Base-by-base conservation (phyloP, 2,113 vertebrate species). In the Capreolus pygargus region DNA sequence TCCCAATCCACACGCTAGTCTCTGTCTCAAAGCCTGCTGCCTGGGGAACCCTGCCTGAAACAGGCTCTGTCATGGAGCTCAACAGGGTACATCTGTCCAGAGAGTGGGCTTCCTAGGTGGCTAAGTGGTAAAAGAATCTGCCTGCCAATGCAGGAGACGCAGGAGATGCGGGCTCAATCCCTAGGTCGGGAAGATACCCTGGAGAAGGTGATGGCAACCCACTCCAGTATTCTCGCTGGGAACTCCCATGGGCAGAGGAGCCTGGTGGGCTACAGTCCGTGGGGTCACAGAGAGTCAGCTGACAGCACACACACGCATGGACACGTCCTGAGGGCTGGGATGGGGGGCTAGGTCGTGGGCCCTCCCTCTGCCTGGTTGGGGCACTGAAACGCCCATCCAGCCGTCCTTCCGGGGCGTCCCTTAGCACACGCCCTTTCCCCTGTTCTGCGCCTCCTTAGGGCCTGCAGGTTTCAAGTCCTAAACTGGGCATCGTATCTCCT, bases 301-400 rank as follows among this genome's bases (percentile, higher is more conserved):
- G 36, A 74, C 21, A 74, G 70, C 70, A 74, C 3, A 12, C 11
- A 30, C 36, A 25, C 0, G 5, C 11, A 74, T 1, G 21, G 10
- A 74, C 23, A 25, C 11, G 33, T 79, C 28, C 33, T 27, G n/a
- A 14, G 19, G 61, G 28, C n/a, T 27, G 11, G 36, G 36, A 16
- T 2, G 45, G 36, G 14, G 60, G 30, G 17, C 50, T 15, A 58
- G 54, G 15, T 52, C 43, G 1, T 2, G 27, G 83, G 50, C 28
- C 12, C 21, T 7, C 39, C 54, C 36, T 81, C 74, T 47, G 50
- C 61, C 96, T 6, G 25, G 27, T 30, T 10, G 30, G 30, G 43
- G 5, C 70, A 78, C 55, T 57, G 58, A 60, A 30, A 57, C 13
- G 7, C 16, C 74, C 94, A 19, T 83, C 60, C 60, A 86, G 45